Conservation (phyloP, 2,888 invertebrate genomes). For the Brachypalpus laphriformis region DNA sequence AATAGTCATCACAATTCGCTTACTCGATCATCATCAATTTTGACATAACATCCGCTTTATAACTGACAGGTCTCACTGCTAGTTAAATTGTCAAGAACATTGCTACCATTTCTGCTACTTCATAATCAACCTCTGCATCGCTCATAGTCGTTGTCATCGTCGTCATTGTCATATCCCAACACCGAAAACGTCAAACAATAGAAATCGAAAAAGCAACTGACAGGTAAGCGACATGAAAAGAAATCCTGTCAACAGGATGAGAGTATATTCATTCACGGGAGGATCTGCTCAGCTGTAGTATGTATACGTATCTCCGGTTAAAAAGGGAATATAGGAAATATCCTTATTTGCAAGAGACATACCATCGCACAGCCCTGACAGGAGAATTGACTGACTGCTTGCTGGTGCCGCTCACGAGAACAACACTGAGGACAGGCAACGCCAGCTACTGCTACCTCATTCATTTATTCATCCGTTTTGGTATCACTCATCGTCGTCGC, state of each 20-base stretch:
- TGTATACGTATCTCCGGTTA: neutral
- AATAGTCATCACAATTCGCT: slow-evolving; percentile 11
- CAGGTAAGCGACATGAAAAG: slow-evolving; percentile 59
- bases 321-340: slow-evolving; percentile 33
- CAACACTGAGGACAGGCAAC: slow-evolving; percentile 37
- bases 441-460: slow-evolving; percentile 43
- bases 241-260: slow-evolving; percentile 58
- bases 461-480: slow-evolving; percentile 51
- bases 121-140: slow-evolving; percentile 47
- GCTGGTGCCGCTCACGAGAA: slow-evolving; percentile 27
- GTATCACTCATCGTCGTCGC: slow-evolving; percentile 54
- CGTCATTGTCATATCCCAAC: slow-evolving; percentile 13
- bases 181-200: slow-evolving; percentile 55
- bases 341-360: slow-evolving; percentile 59
- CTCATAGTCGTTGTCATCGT: neutral
- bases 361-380: slow-evolving; percentile 40
- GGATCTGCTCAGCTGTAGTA: slow-evolving; percentile 6
- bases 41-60: slow-evolving; percentile 6
- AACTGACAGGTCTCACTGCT: slow-evolving; percentile 67
- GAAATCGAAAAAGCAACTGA: slow-evolving; percentile 56
- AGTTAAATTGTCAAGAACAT: slow-evolving; percentile 73
- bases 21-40: slow-evolving; percentile 27
- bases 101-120: slow-evolving; percentile 33
- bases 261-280: slow-evolving; percentile 21
- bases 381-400: slow-evolving; percentile 57